phyloP scores from a whole-genome alignment of 2,113 vertebrate genomes.

The Aegithalos caudatus region DNA sequence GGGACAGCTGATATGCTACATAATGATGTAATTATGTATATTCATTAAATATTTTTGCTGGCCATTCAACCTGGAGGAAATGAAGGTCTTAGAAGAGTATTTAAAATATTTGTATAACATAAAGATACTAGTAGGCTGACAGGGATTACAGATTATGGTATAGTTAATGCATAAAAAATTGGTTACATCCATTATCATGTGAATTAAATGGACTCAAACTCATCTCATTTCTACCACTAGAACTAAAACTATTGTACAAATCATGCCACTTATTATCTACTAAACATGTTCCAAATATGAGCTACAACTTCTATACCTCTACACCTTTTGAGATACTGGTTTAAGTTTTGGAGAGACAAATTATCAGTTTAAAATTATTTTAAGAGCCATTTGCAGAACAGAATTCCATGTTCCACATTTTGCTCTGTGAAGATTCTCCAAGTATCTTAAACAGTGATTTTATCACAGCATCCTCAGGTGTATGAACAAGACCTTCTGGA shows the following conservation, averaged over 20 bases:
- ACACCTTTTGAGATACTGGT: background rate
- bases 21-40: background rate
- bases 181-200: background rate
- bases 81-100: background rate
- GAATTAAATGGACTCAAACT: background rate
- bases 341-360: background rate
- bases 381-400: background rate
- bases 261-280: background rate
- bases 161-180: background rate
- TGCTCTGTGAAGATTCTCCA: background rate
- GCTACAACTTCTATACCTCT: background rate
- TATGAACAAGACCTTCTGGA: no score
- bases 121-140: background rate
- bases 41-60: background rate
- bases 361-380: background rate
- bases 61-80: background rate
- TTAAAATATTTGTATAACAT: background rate
- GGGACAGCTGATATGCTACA: background rate
- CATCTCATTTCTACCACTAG: background rate
- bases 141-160: background rate
- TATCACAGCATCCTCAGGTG: background rate
- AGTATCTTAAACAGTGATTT: fast-evolving
- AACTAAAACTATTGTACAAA: background rate
- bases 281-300: background rate
- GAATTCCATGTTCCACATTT: background rate